A percentile compares a stretch with the other conserved stretches of the same genome.
phyloP scores from a whole-genome alignment of 2,797 vertebrate genomes.

The Anas capensis region DNA sequence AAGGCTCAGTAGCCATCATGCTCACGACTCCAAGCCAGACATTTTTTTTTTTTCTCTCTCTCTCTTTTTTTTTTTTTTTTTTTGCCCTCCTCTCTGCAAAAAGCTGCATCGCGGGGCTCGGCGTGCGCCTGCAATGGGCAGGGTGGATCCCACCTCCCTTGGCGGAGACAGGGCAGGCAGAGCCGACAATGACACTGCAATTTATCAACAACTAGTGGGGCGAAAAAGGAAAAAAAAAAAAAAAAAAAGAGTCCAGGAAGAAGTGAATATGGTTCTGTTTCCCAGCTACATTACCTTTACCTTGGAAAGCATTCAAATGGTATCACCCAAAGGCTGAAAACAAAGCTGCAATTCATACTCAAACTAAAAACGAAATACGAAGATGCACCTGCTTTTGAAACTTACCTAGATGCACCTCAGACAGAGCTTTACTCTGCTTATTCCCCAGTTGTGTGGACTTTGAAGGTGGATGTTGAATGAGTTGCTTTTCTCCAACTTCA shows the following conservation, averaged over 20 bases:
- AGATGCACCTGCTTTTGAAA: neutral
- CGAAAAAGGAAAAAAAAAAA: neutral
- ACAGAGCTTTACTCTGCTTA: neutral
- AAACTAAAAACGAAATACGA: neutral
- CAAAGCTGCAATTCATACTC: neutral
- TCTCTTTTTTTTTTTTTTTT: no score
- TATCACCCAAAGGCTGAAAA: neutral
- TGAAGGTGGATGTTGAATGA: neutral
- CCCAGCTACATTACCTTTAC: neutral
- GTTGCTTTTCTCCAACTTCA: neutral
- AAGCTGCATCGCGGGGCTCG: no score
- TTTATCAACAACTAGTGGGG: no score
- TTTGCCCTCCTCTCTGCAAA: no score
- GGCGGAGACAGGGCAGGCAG: no score
- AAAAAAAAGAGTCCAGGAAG: neutral
- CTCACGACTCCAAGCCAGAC: no score
- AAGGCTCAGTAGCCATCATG: no score
- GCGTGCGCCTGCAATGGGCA: no score
- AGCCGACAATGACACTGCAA: no score
- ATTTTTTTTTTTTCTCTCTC: no score
- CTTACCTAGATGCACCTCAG: neutral
- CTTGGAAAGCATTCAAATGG: neutral
- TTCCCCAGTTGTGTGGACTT: accelerated
- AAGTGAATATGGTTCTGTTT: neutral
- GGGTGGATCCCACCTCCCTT: no score